Evolutionary conservation across 1,140 invertebrate species (phyloP), one percentile per base, ranked within the genome.

Genomic region (Homarus americanus): DNA sequence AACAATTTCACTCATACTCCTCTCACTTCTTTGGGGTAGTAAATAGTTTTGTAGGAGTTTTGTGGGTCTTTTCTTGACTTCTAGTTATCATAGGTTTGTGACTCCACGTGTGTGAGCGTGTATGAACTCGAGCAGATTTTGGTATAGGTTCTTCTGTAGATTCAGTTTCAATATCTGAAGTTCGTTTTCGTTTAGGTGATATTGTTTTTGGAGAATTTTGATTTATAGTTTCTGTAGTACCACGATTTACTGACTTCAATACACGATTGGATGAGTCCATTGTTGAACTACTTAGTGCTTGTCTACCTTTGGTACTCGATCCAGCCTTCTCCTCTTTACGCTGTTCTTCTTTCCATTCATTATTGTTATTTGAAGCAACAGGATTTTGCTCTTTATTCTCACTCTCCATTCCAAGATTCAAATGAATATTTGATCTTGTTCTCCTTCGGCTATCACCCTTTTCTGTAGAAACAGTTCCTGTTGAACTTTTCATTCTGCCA

Each of bases 21-120:
- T n/a, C 34, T 90, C 12, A 90, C 36, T 90, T 90, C 36, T 76
- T 83, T 73, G 41, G 80, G 20, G 49, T 66, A 20, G 44, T 32
- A 58, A 72, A 44, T n/a, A 73, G 38, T 90, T 72, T 83, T n/a
- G 88, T 40, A 40, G 88, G 88, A 66, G 88, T 96, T 96, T 97
- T 95, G 84, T 92, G 92, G 41, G 73, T 87, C 84, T 86, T 91
- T 89, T 92, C 66, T 88, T 93, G 92, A 91, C 92, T 93, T 82
- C 92, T 91, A 24, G 92, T 93, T 40, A 93, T 58, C 92, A 93
- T 93, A 9, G 92, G 73, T 58, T 93, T 93, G 44, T 87, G 78
- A 69, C 86, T 93, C 91, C 89, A 86, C 9, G 92, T 91, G 53
- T 89, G 92, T 41, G 92, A 89, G 44, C 91, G 63, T 15, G 92